Conservation (phyloP, 2,113 vertebrate genomes). For the Shinisaurus crocodilurus region DNA sequence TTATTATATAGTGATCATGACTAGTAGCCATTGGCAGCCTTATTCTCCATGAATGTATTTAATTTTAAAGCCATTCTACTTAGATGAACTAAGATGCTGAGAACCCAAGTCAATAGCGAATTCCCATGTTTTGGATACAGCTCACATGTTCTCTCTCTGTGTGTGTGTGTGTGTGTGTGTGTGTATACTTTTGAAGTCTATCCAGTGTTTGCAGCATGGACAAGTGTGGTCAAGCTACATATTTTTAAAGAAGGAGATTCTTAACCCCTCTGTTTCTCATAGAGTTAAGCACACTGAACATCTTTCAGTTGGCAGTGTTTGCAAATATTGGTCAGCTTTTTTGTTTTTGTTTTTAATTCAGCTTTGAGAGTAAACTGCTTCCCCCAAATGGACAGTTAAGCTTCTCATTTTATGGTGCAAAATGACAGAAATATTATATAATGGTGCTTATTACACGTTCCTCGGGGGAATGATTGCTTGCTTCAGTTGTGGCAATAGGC, state of each 20-base stretch:
- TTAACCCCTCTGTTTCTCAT: not conserved
- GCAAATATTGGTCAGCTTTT: not conserved
- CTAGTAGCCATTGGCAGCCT: no score
- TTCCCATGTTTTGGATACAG: not conserved
- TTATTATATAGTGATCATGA: no score
- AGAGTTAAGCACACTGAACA: not conserved
- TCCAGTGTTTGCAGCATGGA: not conserved
- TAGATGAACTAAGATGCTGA: not conserved
- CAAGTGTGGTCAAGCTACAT: not conserved
- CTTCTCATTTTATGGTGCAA: not conserved
- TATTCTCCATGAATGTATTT: no score
- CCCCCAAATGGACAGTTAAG: slow-evolving; percentile 1
- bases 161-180: no score
- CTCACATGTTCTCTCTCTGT: not conserved
- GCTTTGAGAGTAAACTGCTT: not conserved
- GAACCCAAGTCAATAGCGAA: not conserved
- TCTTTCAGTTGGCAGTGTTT: not conserved
- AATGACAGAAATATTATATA: not conserved
- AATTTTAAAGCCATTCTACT: not conserved
- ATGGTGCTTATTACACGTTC: not conserved
- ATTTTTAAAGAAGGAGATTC: not conserved
- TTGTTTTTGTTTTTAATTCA: not conserved
- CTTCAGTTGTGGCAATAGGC: not conserved
- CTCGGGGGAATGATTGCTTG: not conserved
- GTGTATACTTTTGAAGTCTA: not conserved